Percentiles rank a stretch among this genome's conserved stretches.
Evolutionary conservation across 2,888 invertebrate species (phyloP).

Genomic region (Laspeyria flexula): DNA sequence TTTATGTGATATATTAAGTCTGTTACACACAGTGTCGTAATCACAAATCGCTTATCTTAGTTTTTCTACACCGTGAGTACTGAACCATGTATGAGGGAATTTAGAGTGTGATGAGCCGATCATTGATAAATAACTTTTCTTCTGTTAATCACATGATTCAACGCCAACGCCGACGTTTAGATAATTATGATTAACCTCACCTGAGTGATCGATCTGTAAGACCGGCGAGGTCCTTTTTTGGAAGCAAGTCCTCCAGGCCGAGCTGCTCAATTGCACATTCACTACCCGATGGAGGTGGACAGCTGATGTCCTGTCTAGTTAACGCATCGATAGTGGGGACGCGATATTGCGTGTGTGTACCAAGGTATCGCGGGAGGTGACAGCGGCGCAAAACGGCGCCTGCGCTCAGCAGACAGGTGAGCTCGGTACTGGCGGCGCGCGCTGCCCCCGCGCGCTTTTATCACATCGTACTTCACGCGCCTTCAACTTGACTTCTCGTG

Average conservation of each 20-base stretch:
- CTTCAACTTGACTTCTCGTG: conserved; percentile 78
- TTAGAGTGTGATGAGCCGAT: conserved; percentile 27
- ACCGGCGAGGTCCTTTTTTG: conserved; percentile 52
- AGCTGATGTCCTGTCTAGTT: conserved; percentile 53
- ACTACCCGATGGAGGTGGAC: conserved; percentile 62
- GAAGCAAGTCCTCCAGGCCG: conserved; percentile 52
- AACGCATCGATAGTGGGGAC: conserved; percentile 52
- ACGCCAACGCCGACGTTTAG: conserved; percentile 41
- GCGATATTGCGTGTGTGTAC: conserved; percentile 53
- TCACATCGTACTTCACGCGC: conserved; percentile 76
- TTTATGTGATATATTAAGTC: conserved; percentile 1
- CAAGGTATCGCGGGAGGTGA: conserved; percentile 36
- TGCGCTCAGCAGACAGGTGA: conserved; percentile 69
- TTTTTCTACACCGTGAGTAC: neutral
- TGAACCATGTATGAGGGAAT: neutral
- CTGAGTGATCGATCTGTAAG: conserved; percentile 57
- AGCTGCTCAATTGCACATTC: conserved; percentile 66
- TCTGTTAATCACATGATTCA: conserved; percentile 68
- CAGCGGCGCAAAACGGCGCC: conserved; percentile 61
- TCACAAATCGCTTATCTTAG: conserved; percentile 1
- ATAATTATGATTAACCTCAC: conserved; percentile 57
- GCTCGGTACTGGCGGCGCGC: conserved; percentile 79
- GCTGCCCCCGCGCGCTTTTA: conserved; percentile 73
- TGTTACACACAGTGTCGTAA: conserved; percentile 11
- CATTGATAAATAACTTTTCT: conserved; percentile 24